Evolutionary conservation across 1,140 invertebrate species (phyloP).

Genomic region (Gryllus bimaculatus): DNA sequence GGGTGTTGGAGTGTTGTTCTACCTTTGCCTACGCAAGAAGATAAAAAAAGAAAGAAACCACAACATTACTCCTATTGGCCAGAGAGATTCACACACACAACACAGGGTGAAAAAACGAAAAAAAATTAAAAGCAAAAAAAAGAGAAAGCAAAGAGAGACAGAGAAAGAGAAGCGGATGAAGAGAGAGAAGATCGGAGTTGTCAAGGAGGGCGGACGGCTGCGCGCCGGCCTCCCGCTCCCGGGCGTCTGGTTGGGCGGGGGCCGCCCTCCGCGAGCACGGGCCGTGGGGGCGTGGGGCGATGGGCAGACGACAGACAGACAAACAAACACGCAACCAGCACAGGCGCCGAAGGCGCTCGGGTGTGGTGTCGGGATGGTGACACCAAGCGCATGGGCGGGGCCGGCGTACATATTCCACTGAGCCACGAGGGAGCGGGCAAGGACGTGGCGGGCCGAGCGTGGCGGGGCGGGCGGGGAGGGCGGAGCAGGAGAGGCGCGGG

Average conservation of each 20-base stretch:
- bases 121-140: not conserved
- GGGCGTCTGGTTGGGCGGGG: not conserved
- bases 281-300: not conserved
- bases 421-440: too few species aligned
- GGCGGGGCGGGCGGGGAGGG: too few species aligned
- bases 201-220: too few species aligned
- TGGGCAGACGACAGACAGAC: not conserved
- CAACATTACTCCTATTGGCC: not conserved
- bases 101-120: not conserved
- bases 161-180: not conserved
- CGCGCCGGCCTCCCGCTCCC: too few species aligned
- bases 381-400: too few species aligned
- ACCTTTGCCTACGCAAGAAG: constrained; percentile 34
- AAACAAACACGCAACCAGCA: not conserved
- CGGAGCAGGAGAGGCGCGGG: not conserved
- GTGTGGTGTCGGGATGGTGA: not conserved
- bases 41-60: constrained; percentile 20
- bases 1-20: constrained; percentile 40
- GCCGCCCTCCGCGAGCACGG: not conserved
- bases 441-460: too few species aligned
- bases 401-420: too few species aligned
- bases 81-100: not conserved
- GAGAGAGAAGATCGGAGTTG: too few species aligned
- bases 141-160: not conserved
- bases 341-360: not conserved